These are phyloP conservation scores for Xyrichtys novacula DNA, from an alignment of 2,797 vertebrate genomes.

Conservation along the genomic window DNA sequence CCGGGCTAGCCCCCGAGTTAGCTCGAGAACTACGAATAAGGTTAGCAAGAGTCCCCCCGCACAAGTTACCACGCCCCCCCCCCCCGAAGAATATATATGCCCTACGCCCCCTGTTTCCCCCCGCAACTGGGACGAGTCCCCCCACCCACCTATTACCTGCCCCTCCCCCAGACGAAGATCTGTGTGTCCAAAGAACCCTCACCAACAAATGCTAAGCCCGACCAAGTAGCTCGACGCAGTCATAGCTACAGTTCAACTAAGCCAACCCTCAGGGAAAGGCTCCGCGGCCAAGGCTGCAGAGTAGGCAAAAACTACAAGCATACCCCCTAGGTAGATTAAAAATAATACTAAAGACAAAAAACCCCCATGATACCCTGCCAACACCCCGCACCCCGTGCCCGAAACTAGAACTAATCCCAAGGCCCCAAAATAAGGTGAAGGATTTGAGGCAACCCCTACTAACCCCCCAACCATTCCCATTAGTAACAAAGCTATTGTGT, in stretches of 20 bases:
- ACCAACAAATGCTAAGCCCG: accelerated
- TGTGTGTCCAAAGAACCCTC: accelerated
- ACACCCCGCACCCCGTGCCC: not conserved
- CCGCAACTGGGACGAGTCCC: accelerated
- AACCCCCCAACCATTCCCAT: constrained; percentile 28
- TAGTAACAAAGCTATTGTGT: constrained; percentile 29
- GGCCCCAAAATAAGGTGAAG: constrained; percentile 54
- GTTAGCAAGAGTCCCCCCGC: not conserved
- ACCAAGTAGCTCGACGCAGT: accelerated
- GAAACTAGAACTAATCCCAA: constrained; percentile 31
- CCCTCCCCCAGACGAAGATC: not conserved
- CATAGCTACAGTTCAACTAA: accelerated
- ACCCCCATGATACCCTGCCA: accelerated
- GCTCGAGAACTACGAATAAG: constrained; percentile 32
- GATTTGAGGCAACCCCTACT: constrained; percentile 61
- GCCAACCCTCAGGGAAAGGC: constrained; percentile 30
- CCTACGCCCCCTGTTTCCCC: not conserved
- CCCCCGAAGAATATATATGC: not conserved
- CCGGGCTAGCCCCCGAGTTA: not conserved
- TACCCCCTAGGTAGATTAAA: constrained; percentile 63
- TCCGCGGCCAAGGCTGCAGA: constrained; percentile 21
- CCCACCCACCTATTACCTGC: accelerated
- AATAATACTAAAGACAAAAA: constrained; percentile 53
- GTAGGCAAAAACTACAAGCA: constrained; percentile 52
- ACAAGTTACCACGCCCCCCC: not conserved